These are phyloP conservation scores for Plutella xylostella DNA, from an alignment of 2,888 invertebrate genomes.

Conservation along the genomic window DNA sequence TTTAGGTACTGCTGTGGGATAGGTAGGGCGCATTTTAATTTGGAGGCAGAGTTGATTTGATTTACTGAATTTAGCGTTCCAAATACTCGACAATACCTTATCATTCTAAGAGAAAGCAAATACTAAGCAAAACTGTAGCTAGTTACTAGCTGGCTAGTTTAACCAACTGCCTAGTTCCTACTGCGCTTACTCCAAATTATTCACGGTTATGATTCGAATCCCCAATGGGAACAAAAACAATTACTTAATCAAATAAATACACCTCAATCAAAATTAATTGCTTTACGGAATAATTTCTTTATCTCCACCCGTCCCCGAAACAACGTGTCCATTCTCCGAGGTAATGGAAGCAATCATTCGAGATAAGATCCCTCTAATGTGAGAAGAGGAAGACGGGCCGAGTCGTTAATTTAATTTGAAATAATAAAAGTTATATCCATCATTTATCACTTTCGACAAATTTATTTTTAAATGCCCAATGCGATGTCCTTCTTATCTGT, in stretches of 20 bases:
- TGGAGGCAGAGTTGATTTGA: too few relatives aligned
- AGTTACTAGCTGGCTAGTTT: too few relatives aligned
- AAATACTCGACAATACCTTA: too few relatives aligned
- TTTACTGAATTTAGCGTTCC: too few relatives aligned
- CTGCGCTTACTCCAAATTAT: too few relatives aligned
- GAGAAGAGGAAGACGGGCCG: conserved; percentile 63
- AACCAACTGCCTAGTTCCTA: too few relatives aligned
- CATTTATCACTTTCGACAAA: conserved; percentile 70
- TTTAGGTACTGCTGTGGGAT: too few relatives aligned
- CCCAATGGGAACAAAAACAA: conserved; percentile 60
- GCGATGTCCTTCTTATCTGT: conserved; percentile 56
- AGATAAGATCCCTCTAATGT: conserved; percentile 68
- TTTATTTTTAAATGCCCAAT: conserved; percentile 67
- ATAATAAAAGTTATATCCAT: conserved; percentile 67
- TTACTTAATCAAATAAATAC: conserved; percentile 66
- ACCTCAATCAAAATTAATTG: conserved; percentile 69
- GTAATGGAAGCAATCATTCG: conserved; percentile 69
- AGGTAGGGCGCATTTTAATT: too few relatives aligned
- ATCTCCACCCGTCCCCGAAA: conserved; percentile 59
- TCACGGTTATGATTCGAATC: too few relatives aligned
- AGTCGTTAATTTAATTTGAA: conserved; percentile 69
- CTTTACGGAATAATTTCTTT: conserved; percentile 68
- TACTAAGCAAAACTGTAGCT: too few relatives aligned
- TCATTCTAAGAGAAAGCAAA: too few relatives aligned
- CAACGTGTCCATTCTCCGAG: conserved; percentile 58